phyloP scores from a whole-genome alignment of 2,888 invertebrate species.

The Cosmia trapezina region DNA sequence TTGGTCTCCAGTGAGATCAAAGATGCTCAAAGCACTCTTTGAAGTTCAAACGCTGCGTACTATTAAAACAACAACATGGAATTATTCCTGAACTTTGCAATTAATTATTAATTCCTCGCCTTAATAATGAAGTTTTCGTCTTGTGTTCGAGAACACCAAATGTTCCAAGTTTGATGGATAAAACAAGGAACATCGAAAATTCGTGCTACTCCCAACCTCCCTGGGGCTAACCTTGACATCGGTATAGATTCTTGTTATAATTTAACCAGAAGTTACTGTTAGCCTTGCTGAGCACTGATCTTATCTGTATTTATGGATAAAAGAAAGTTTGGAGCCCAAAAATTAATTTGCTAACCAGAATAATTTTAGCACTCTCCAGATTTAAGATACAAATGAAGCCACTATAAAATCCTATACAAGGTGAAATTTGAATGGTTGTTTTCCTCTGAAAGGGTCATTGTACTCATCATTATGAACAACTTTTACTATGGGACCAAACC shows the following conservation, averaged over 20 bases:
- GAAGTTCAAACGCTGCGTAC: slow-evolving; percentile 31
- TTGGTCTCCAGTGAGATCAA: slow-evolving; percentile 26
- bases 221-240: slow-evolving; percentile 42
- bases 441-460: too few species aligned
- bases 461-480: too few species aligned
- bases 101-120: slow-evolving; percentile 58
- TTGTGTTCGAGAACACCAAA: slow-evolving; percentile 54
- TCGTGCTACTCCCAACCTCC: slow-evolving; percentile 50
- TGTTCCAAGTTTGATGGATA: slow-evolving; percentile 63
- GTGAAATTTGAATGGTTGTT: too few species aligned
- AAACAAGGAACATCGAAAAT: slow-evolving; percentile 58
- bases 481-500: too few species aligned
- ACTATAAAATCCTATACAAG: slow-evolving; percentile 34
- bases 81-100: slow-evolving; percentile 59
- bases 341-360: background rate
- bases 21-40: slow-evolving; percentile 39
- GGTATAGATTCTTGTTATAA: slow-evolving; percentile 44
- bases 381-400: slow-evolving; percentile 25
- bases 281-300: slow-evolving; percentile 11
- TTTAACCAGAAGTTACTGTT: slow-evolving; percentile 31
- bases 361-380: background rate
- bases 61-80: slow-evolving; percentile 48
- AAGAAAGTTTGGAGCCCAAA: background rate
- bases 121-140: slow-evolving; percentile 62
- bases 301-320: background rate